phyloP scores from a whole-genome alignment of 2,888 invertebrate species.

The Eupithecia dodoneata region DNA sequence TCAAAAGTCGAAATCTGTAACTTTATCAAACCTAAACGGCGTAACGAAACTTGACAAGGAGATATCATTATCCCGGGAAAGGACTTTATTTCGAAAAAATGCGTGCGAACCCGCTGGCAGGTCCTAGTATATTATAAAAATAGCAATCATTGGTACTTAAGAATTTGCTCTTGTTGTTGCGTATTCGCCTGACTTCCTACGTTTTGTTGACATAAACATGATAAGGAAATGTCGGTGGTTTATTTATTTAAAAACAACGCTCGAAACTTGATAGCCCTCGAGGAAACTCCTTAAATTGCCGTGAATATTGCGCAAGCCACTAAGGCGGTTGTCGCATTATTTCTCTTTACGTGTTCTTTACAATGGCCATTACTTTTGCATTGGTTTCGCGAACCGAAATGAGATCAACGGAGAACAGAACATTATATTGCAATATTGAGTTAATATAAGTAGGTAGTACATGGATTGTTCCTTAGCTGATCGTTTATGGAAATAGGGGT shows the following conservation, averaged over 20 bases:
- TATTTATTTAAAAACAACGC: constrained; percentile 50
- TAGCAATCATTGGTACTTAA: constrained; percentile 13
- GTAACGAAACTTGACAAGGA: background rate
- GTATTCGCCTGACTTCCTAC: constrained; percentile 39
- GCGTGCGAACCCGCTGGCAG: background rate
- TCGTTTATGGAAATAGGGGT: background rate
- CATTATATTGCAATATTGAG: background rate
- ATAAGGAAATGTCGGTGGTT: constrained; percentile 61
- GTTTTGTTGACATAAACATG: constrained; percentile 46
- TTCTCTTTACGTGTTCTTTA: constrained; percentile 51
- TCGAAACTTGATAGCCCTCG: constrained; percentile 59
- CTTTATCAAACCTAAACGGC: background rate
- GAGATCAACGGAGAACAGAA: constrained; percentile 11
- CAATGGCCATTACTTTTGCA: constrained; percentile 54
- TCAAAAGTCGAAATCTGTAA: background rate
- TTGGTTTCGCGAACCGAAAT: constrained; percentile 49
- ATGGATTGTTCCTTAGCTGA: background rate
- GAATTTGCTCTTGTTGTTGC: constrained; percentile 40
- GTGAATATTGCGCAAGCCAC: constrained; percentile 53
- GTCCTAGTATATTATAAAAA: background rate
- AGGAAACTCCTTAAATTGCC: constrained; percentile 58
- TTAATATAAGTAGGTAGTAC: background rate
- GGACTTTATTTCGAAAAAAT: background rate
- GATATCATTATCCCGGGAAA: background rate
- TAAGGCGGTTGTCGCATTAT: constrained; percentile 52